Conservation (phyloP, 2,888 invertebrate species). For the Mythimna impura region DNA sequence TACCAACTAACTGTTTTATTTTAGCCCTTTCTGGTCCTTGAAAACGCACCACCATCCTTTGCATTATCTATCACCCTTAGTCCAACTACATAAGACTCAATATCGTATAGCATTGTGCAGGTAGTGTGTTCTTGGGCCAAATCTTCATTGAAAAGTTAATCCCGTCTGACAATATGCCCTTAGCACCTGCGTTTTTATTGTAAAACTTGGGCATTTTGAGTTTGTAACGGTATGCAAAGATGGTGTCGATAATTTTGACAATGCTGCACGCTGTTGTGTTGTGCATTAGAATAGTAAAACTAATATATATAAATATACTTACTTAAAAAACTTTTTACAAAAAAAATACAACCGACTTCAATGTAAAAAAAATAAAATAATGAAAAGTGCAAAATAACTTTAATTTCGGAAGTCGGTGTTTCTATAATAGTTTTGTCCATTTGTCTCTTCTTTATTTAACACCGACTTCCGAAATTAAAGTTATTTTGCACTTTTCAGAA, state of each 20-base stretch:
- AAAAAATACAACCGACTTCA: too few species aligned
- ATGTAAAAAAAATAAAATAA: too few species aligned
- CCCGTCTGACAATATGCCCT: slow-evolving; percentile 64
- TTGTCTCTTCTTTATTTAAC: too few species aligned
- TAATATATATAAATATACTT: too few species aligned
- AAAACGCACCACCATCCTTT: neutral
- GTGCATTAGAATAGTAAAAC: slow-evolving; percentile 27
- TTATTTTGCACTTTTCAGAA: too few species aligned
- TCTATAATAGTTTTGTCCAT: too few species aligned
- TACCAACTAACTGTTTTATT: slow-evolving; percentile 71
- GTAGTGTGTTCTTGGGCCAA: slow-evolving; percentile 2
- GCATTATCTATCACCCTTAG: neutral
- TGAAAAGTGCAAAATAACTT: too few species aligned
- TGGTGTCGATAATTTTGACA: slow-evolving; percentile 43
- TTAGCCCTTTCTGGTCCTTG: slow-evolving; percentile 57
- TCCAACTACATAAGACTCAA: slow-evolving; percentile 3
- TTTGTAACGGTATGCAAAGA: slow-evolving; percentile 63
- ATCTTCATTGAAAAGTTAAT: slow-evolving; percentile 56
- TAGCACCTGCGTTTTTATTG: slow-evolving; percentile 68
- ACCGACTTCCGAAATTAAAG: too few species aligned
- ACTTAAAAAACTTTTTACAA: too few species aligned
- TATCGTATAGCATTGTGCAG: slow-evolving; percentile 3
- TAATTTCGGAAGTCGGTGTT: too few species aligned
- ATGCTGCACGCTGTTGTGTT: slow-evolving; percentile 38
- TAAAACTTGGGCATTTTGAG: slow-evolving; percentile 46